Evolutionary conservation across 1,140 invertebrate genomes (phyloP).

Genomic region (Zaprionus inermis): DNA sequence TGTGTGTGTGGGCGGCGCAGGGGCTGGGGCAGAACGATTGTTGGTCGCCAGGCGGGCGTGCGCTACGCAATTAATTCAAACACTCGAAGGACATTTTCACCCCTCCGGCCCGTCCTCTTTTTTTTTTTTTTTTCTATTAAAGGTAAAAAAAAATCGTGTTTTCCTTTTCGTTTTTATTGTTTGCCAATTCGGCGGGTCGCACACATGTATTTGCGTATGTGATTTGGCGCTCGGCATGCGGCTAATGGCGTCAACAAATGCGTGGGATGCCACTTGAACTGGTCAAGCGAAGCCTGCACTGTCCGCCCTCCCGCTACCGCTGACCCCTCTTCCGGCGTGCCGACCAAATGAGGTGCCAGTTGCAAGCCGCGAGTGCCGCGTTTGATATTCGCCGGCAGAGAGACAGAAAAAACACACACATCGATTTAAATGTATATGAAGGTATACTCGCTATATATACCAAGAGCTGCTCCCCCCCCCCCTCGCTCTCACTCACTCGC

Average conservation of each 20-base stretch:
- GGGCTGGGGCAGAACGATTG: conserved; percentile 5
- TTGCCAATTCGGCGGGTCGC: conserved; percentile 30
- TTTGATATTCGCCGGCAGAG: conserved; percentile 54
- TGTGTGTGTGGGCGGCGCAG: neutral
- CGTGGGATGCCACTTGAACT: conserved; percentile 47
- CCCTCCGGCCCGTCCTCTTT: neutral
- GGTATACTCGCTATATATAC: neutral
- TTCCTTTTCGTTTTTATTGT: conserved; percentile 33
- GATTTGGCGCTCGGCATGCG: conserved; percentile 64
- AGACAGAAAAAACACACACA: conserved; percentile 28
- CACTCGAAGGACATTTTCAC: conserved; percentile 70
- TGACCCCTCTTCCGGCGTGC: neutral
- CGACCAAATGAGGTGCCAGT: conserved; percentile 26
- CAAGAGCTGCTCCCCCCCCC: neutral
- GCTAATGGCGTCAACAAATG: conserved; percentile 76
- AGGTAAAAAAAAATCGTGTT: conserved; percentile 29
- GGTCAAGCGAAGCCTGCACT: conserved; percentile 14
- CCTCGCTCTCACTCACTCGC: too few relatives aligned
- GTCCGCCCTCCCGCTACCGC: neutral
- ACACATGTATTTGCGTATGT: conserved; percentile 73
- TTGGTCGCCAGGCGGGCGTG: conserved; percentile 75
- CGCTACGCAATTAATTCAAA: conserved; percentile 80
- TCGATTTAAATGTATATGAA: neutral
- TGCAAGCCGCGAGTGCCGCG: conserved; percentile 41
- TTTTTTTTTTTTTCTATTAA: conserved; percentile 41